A percentile compares a stretch with the other conserved stretches of the same genome.
These are phyloP conservation scores for Vanessa tameamea DNA, from an alignment of 1,140 invertebrate species.

Conservation along the genomic window DNA sequence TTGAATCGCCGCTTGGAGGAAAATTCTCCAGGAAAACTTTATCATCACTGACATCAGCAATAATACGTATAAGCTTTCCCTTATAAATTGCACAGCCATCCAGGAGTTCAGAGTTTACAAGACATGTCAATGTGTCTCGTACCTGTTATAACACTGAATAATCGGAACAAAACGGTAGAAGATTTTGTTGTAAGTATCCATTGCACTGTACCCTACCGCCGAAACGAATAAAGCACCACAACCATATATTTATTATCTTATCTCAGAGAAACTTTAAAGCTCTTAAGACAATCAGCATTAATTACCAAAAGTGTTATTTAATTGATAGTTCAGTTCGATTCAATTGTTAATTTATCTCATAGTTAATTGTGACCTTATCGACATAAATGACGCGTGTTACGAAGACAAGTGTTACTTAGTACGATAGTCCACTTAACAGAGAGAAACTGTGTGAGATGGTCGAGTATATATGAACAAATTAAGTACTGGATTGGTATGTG, in stretches of 20 bases:
- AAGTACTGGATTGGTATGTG: too few relatives aligned
- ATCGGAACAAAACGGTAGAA: too few relatives aligned
- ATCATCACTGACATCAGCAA: too few relatives aligned
- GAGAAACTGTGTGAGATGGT: background rate
- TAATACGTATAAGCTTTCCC: too few relatives aligned
- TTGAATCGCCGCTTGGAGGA: too few relatives aligned
- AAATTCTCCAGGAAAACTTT: too few relatives aligned
- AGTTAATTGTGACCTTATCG: constrained; percentile 51
- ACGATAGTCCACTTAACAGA: constrained; percentile 8
- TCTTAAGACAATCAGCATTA: constrained; percentile 66
- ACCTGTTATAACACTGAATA: too few relatives aligned
- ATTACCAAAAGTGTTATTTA: constrained; percentile 69
- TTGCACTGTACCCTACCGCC: background rate
- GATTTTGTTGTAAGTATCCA: too few relatives aligned
- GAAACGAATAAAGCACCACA: background rate
- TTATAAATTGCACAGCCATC: too few relatives aligned
- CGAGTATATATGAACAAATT: background rate
- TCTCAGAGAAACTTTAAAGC: constrained; percentile 48
- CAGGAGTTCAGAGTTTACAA: too few relatives aligned
- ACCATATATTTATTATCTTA: constrained; percentile 43
- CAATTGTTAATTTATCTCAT: constrained; percentile 59
- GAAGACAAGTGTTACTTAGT: constrained; percentile 30
- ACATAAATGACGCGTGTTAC: constrained; percentile 9
- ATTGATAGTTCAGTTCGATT: constrained; percentile 64
- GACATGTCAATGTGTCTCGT: too few relatives aligned